Conservation (phyloP, 2,113 vertebrate genomes). For the Thryonomys swinderianus region DNA sequence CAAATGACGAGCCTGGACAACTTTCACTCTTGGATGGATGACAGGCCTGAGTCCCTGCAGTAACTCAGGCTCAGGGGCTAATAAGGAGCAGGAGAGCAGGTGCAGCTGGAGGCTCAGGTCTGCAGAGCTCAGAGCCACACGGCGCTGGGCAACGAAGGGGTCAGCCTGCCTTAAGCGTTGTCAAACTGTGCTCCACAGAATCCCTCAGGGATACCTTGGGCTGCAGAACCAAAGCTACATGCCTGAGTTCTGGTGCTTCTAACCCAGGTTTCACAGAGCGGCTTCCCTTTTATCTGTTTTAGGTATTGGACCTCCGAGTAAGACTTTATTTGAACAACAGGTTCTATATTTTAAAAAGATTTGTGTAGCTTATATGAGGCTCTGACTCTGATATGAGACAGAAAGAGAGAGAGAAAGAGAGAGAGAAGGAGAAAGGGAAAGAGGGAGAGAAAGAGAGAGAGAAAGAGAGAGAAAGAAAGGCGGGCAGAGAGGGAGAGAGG, state of each 20-base stretch:
- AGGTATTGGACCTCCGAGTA: neutral
- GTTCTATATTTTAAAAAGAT: neutral
- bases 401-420: fast-evolving
- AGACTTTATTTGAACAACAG: neutral
- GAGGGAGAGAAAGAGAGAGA: too few relatives aligned
- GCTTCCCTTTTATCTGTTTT: neutral
- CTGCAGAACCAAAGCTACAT: neutral
- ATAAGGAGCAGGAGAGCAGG: neutral
- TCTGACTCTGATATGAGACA: neutral
- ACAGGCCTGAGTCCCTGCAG: neutral
- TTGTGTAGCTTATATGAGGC: neutral
- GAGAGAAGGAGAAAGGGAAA: neutral
- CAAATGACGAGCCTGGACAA: neutral
- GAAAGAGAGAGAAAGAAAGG: neutral
- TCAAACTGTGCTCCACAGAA: neutral
- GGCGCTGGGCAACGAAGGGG: neutral
- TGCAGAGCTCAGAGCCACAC: neutral
- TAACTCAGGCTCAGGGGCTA: neutral
- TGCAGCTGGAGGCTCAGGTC: neutral
- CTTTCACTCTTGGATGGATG: neutral
- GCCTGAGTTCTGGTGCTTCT: neutral
- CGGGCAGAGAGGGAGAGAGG: neutral
- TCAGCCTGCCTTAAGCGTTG: neutral
- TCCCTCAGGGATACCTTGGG: neutral
- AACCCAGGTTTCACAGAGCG: neutral